Conservation (phyloP, 2,888 invertebrate genomes). For the Chironomus riparius region DNA sequence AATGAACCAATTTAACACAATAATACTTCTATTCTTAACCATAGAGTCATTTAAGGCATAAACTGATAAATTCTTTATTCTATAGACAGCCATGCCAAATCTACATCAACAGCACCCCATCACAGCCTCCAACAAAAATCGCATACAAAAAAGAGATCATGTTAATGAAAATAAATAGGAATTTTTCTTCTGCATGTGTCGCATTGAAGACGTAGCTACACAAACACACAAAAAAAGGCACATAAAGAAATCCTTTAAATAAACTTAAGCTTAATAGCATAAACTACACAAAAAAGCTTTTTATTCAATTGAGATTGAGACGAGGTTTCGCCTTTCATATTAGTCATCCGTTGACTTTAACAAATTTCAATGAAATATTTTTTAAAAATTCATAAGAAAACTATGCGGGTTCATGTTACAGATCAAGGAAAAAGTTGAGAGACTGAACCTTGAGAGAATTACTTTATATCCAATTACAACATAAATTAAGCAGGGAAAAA, state of each 20-base stretch:
- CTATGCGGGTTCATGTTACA: no score
- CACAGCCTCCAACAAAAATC: no score
- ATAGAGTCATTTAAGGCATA: no score
- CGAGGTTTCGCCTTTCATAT: background rate
- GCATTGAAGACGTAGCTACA: background rate
- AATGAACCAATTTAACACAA: no score
- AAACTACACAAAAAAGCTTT: background rate
- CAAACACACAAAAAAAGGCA: no score
- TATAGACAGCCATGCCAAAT: no score
- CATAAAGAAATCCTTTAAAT: slow-evolving; percentile 3
- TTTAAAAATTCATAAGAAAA: background rate
- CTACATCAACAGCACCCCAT: no score
- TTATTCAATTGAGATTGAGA: background rate
- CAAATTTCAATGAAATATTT: background rate
- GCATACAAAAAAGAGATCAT: background rate
- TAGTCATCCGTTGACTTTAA: background rate
- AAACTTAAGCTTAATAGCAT: background rate
- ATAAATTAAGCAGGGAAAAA: slow-evolving; percentile 8
- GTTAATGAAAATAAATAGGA: slow-evolving; percentile 18
- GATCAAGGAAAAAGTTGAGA: background rate
- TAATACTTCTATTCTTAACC: no score
- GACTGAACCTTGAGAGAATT: background rate
- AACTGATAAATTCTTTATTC: no score
- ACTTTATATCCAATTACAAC: slow-evolving; percentile 11
- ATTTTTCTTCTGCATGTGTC: background rate